These are phyloP conservation scores for Carapus acus DNA, from an alignment of 2,797 vertebrate species.

Conservation along the genomic window DNA sequence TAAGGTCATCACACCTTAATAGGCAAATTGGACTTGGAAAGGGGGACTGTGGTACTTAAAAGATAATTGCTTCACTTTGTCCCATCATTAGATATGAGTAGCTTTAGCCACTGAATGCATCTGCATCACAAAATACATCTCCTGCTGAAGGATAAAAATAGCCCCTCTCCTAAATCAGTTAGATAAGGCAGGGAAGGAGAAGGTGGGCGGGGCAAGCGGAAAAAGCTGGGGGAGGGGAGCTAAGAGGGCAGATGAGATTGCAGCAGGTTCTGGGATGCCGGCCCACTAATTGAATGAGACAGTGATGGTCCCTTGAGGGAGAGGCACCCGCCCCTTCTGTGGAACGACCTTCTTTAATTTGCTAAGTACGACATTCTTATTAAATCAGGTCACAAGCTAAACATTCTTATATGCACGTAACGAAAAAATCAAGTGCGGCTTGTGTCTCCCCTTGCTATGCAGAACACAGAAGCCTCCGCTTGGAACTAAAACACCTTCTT, in stretches of 20 bases:
- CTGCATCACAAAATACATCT: slow-evolving; percentile 41
- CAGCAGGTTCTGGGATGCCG: slow-evolving; percentile 67
- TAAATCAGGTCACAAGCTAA: slow-evolving; percentile 69
- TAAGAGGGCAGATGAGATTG: slow-evolving; percentile 70
- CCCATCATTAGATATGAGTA: slow-evolving; percentile 45
- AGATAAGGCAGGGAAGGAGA: slow-evolving; percentile 43
- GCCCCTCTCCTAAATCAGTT: slow-evolving; percentile 66
- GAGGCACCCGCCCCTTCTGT: slow-evolving; percentile 55
- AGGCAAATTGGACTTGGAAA: no score
- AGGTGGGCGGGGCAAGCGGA: slow-evolving; percentile 25
- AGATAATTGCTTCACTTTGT: slow-evolving; percentile 35
- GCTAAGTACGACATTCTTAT: slow-evolving; percentile 77
- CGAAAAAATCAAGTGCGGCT: not conserved
- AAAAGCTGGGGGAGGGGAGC: slow-evolving; percentile 34
- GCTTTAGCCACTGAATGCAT: slow-evolving; percentile 49
- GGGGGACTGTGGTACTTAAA: no score
- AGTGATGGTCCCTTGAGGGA: slow-evolving; percentile 61
- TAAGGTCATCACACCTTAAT: no score
- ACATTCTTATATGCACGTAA: slow-evolving; percentile 26
- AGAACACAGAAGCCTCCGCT: no score
- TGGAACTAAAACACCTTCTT: not conserved
- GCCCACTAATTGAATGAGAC: slow-evolving; percentile 82
- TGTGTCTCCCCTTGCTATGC: no score
- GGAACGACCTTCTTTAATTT: slow-evolving; percentile 72
- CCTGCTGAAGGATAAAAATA: slow-evolving; percentile 67